These are phyloP conservation scores for Epistrophe grossulariae DNA, from an alignment of 2,888 invertebrate genomes.

Conservation along the genomic window DNA sequence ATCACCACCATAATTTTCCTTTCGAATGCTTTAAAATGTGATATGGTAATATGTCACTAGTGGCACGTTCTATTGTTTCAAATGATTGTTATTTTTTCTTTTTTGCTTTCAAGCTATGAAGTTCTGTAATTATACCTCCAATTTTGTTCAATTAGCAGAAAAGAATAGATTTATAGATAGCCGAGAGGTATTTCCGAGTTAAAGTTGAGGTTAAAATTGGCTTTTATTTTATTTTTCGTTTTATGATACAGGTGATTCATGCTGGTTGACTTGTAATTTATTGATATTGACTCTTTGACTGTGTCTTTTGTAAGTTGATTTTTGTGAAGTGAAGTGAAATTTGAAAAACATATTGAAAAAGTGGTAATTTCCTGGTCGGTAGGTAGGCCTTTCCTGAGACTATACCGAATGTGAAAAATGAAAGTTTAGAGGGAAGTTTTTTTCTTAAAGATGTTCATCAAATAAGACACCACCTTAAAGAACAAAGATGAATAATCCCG, in stretches of 20 bases:
- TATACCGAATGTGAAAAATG: too few species aligned
- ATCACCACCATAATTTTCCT: slow-evolving; percentile 20
- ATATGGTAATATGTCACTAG: slow-evolving; percentile 60
- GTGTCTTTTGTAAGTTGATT: slow-evolving; percentile 4
- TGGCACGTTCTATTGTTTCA: slow-evolving; percentile 66
- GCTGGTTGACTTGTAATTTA: neutral
- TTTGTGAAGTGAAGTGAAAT: neutral
- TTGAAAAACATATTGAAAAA: too few species aligned
- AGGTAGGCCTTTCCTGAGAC: too few species aligned
- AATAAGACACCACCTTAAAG: too few species aligned
- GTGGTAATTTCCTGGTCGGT: too few species aligned
- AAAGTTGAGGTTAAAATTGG: neutral
- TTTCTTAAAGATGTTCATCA: too few species aligned
- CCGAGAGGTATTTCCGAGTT: slow-evolving; percentile 1
- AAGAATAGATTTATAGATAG: neutral
- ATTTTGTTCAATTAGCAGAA: slow-evolving; percentile 37
- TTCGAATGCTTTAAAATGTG: slow-evolving; percentile 37
- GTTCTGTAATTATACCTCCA: slow-evolving; percentile 48
- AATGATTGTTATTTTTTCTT: slow-evolving; percentile 46
- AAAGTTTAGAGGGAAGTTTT: too few species aligned
- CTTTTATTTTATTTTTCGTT: neutral
- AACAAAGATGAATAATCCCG: too few species aligned
- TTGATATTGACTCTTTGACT: slow-evolving; percentile 1
- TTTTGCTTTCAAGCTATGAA: slow-evolving; percentile 23
- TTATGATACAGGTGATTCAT: neutral